Base-by-base conservation (phyloP, 2,113 vertebrate species). In the Oplegnathus fasciatus region DNA sequence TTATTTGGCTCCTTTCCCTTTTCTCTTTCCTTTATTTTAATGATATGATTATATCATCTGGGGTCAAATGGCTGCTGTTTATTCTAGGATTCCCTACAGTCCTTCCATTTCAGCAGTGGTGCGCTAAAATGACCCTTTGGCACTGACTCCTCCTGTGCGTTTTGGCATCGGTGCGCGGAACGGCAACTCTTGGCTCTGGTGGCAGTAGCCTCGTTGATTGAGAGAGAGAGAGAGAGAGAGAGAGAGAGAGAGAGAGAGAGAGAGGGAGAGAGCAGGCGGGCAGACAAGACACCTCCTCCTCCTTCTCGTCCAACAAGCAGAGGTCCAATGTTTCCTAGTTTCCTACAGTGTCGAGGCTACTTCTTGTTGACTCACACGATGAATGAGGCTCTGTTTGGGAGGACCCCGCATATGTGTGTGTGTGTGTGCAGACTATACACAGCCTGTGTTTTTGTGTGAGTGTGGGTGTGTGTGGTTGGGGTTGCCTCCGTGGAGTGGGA, bases 401-500 rank as follows among this genome's bases (percentile, higher is more conserved):
- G 96, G 96, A 97, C 96, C 96, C 96, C 92, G 57, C 20, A 93
- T 67, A 13, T 71, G 69, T 64, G 52, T 96, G 96, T 94, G 96
- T 95, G 95, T 94, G 72, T 20, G 55, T 55, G n/a, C 95, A 70
- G 48, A 15, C 64, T 78, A 26, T 55, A 95, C 96, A 61, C 82
- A 81, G 68, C 61, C 70, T 57, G 95, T 96, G 95, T 96, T 94
- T 97, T 96, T 95, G 95, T 96, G 95, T 96, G 96, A 96, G 95
- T 96, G 96, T 67, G 95, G 95, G 95, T 96, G 94, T 95, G 95
- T 95, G 95, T 96, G 95, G 96, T 95, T 96, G 96, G 96, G 96
- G 95, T 96, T 98, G 97, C 96, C 97, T 97, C 96, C 95, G 95
- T 96, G 96, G 95, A 96, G 97, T 96, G 95, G 96, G 96, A 96